Base-by-base conservation (phyloP, 1,140 invertebrate species). In the Phymorhynchus buccinoides region DNA sequence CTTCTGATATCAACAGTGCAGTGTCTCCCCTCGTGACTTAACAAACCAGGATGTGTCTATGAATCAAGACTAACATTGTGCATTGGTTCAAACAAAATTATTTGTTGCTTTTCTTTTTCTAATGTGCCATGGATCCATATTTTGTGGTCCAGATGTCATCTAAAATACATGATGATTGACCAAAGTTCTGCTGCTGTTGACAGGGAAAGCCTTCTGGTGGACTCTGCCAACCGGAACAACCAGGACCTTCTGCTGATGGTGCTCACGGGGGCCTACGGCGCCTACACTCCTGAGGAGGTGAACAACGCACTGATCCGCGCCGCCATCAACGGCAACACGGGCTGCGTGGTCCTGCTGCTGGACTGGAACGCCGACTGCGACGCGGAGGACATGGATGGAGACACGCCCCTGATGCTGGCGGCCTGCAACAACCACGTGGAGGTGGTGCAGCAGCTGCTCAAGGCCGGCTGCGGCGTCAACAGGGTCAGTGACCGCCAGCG, bases 381-480 rank as follows among this genome's bases (percentile, higher is more conserved):
- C 44, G 39, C 79, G 3, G 79, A 71, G 35, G 86, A 87, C 52
- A 83, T 83, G 80, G 81, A 87, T 77, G 84, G 84, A n/a, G 84
- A 87, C 66, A 87, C 84, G 30, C 71, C 86, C n/a, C 75, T 87
- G 18, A 87, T 87, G 84, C 84, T 87, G 41, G 84, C 86, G n/a
- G 71, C 80, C 32, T 80, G 56, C 71, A 83, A 87, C 44, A 84
- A 84, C 35, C 86, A 87, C 42, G 30, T 85, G 9, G 39, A 66
- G 32, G 83, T 87, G 27, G 86, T 83, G 18, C 48, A 83, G 75
- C 75, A 68, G 1, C 84, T 84, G 35, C 30, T 84, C 30, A 56
- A 68, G 35, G 75, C 75, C 3, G 75, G 84, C 22, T 68, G 75
- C 35, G 77, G 77, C 14, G 84, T 84, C 12, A 84, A 84, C 52